Percentiles rank a stretch among this genome's conserved stretches.
Conservation (phyloP, 2,797 vertebrate genomes). For the Salmo trutta region DNA sequence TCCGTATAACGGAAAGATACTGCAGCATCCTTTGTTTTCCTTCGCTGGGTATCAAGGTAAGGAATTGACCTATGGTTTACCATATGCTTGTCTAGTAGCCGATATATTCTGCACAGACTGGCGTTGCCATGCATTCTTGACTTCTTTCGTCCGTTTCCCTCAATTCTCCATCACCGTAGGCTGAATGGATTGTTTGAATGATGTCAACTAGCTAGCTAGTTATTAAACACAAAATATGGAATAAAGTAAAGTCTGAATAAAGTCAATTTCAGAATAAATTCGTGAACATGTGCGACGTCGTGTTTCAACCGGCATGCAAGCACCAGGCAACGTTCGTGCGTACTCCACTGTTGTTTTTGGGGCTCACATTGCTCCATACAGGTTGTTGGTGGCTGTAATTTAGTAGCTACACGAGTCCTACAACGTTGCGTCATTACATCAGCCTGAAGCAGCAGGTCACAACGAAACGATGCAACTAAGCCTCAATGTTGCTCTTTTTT, state of each 20-base stretch:
- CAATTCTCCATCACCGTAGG: neutral
- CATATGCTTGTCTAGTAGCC: neutral
- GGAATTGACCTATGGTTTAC: neutral
- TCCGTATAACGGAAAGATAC: slow-evolving; percentile 27
- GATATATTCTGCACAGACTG: neutral
- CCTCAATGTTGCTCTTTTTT: neutral
- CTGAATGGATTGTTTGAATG: neutral
- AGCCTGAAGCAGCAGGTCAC: neutral
- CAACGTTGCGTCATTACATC: neutral
- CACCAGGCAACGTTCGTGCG: neutral
- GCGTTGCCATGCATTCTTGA: neutral
- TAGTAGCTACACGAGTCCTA: neutral
- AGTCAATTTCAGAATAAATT: neutral
- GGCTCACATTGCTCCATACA: neutral
- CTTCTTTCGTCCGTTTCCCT: neutral
- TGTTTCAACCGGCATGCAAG: neutral
- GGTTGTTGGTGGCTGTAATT: neutral
- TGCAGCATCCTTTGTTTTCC: slow-evolving; percentile 24
- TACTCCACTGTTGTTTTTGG: neutral
- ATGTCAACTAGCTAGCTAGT: neutral
- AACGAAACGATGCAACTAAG: neutral
- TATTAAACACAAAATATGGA: neutral
- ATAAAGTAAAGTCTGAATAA: neutral
- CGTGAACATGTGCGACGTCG: neutral
- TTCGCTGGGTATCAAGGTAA: slow-evolving; percentile 30